phyloP scores from a whole-genome alignment of 2,888 invertebrate genomes.

The Tenthredo livida region DNA sequence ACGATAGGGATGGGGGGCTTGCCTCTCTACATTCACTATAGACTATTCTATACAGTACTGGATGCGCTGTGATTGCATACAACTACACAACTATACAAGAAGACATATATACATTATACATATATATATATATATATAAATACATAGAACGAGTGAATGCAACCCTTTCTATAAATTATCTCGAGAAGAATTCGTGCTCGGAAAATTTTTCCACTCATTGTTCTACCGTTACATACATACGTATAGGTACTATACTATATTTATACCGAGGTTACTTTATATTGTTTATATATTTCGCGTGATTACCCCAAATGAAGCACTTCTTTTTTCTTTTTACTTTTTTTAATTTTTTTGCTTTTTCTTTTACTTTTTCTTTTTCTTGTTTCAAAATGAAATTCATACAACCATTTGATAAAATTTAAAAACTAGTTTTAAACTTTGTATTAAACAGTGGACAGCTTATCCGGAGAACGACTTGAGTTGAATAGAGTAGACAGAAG shows the following conservation, averaged over 20 bases:
- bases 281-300: background rate
- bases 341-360: too few relatives aligned
- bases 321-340: background rate
- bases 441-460: constrained; percentile 80
- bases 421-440: constrained; percentile 29
- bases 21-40: background rate
- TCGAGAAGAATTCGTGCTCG: constrained; percentile 20
- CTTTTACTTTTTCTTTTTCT: background rate
- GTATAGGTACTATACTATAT: background rate
- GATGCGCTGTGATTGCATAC: constrained; percentile 46
- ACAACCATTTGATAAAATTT: background rate
- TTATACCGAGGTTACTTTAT: background rate
- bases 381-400: background rate
- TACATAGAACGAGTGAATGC: background rate
- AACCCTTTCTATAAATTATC: constrained; percentile 27
- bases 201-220: constrained; percentile 9
- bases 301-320: background rate
- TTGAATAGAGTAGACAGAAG: constrained; percentile 84
- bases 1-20: background rate
- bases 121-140: background rate
- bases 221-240: background rate
- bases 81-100: background rate
- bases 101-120: background rate
- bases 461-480: constrained; percentile 83
- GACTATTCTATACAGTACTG: constrained; percentile 1